A percentile compares a stretch with the other conserved stretches of the same genome.
phyloP scores from a whole-genome alignment of 2,888 invertebrate genomes.

The Podabrus alpinus region DNA sequence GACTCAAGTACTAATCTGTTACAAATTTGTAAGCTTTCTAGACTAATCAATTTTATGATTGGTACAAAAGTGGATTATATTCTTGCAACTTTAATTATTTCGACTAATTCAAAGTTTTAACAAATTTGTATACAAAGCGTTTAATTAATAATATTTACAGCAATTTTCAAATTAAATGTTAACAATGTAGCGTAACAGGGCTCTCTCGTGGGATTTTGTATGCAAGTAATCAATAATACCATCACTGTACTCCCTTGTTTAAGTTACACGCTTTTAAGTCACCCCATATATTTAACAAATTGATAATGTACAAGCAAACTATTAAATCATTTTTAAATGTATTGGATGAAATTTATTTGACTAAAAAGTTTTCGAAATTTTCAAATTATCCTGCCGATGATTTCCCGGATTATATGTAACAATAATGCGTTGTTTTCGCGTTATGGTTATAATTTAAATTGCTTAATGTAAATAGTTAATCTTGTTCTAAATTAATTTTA shows the following conservation, averaged over 20 bases:
- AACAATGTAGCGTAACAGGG: constrained; percentile 26
- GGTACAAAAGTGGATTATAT: not conserved
- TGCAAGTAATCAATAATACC: constrained; percentile 17
- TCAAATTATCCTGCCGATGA: not conserved
- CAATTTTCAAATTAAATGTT: constrained; percentile 12
- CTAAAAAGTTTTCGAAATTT: not conserved
- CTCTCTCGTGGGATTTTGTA: constrained; percentile 17
- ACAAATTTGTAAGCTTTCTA: constrained; percentile 21
- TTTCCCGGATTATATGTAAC: not conserved
- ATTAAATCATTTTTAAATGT: not conserved
- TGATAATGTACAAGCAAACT: not conserved
- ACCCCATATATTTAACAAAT: constrained; percentile 6
- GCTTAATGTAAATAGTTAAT: constrained; percentile 5
- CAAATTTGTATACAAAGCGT: not conserved
- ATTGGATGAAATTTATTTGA: not conserved
- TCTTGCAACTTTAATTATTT: not conserved
- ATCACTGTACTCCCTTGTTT: constrained; percentile 7
- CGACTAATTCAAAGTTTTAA: not conserved
- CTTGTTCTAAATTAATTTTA: constrained; percentile 51
- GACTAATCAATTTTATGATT: constrained; percentile 23
- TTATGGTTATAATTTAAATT: not conserved
- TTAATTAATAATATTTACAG: not conserved
- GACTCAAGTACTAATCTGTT: constrained; percentile 38
- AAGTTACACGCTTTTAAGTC: constrained; percentile 8
- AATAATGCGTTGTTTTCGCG: not conserved